These are phyloP conservation scores for Pluvialis apricaria DNA, from an alignment of 2,113 vertebrate genomes.

Conservation along the genomic window DNA sequence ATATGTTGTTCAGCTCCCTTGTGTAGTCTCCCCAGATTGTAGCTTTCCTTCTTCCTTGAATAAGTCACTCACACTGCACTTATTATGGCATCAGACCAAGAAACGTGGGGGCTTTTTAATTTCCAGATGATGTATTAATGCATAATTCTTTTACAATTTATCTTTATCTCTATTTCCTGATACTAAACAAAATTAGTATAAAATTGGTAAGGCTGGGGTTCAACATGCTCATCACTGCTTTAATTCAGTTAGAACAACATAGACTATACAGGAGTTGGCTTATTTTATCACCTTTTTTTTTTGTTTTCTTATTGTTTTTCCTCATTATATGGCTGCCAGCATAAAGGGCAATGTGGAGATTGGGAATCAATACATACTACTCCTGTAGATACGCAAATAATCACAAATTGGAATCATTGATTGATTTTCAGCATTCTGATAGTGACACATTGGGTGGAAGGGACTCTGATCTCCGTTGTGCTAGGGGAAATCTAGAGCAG, in stretches of 20 bases:
- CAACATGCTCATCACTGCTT: background rate
- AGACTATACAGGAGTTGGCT: background rate
- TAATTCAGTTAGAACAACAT: background rate
- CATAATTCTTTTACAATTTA: background rate
- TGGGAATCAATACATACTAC: background rate
- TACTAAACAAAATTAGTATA: background rate
- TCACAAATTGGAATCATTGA: slow-evolving; percentile 23
- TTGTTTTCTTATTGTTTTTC: background rate
- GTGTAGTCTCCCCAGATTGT: background rate
- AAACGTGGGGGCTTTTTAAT: background rate
- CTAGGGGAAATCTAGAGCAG: slow-evolving; percentile 21
- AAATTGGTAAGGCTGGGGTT: background rate
- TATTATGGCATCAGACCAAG: background rate
- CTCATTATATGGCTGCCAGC: slow-evolving; percentile 8
- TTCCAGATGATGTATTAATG: background rate
- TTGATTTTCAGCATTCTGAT: slow-evolving; percentile 15
- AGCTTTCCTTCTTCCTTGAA: background rate
- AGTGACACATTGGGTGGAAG: background rate
- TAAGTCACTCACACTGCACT: background rate
- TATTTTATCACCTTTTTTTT: background rate
- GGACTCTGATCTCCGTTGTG: background rate
- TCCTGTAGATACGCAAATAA: slow-evolving; percentile 48
- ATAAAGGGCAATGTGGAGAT: background rate
- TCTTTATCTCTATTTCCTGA: background rate
- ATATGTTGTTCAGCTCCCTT: background rate